Evolutionary conservation across 1,140 invertebrate genomes (phyloP).

Genomic region (Rhyzopertha dominica): DNA sequence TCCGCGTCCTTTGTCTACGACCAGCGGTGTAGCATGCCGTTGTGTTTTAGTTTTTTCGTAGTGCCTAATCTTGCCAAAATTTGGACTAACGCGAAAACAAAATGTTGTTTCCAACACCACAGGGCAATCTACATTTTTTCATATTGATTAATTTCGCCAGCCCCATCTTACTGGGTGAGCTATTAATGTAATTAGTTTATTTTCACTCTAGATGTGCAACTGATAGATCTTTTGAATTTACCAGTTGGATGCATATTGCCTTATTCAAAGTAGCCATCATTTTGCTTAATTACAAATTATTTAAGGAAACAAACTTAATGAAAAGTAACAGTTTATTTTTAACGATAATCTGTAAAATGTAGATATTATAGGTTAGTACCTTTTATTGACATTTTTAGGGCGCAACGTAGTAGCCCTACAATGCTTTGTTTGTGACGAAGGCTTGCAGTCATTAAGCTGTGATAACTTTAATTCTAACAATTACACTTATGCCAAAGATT

Average conservation of each 20-base stretch:
- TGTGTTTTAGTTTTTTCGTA: no score
- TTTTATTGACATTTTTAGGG: background rate
- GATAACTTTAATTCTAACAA: constrained; percentile 2
- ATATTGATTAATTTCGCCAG: no score
- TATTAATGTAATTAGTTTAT: no score
- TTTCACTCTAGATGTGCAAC: no score
- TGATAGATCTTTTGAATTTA: no score
- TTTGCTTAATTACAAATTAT: background rate
- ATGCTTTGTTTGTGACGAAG: background rate
- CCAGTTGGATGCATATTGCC: background rate
- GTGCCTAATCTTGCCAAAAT: no score
- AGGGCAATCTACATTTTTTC: no score
- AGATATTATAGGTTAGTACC: background rate
- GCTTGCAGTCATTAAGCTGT: background rate
- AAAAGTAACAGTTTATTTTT: background rate
- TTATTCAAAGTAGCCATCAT: background rate
- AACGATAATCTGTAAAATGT: background rate
- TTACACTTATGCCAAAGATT: constrained; percentile 1
- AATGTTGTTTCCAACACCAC: no score
- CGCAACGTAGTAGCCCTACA: background rate
- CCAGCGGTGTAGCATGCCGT: no score
- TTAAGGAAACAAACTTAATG: background rate
- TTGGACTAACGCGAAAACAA: no score
- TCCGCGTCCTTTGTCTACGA: no score
- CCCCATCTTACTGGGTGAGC: no score